These are phyloP conservation scores for Noctua fimbriata DNA, from an alignment of 2,888 invertebrate species.

Conservation along the genomic window DNA sequence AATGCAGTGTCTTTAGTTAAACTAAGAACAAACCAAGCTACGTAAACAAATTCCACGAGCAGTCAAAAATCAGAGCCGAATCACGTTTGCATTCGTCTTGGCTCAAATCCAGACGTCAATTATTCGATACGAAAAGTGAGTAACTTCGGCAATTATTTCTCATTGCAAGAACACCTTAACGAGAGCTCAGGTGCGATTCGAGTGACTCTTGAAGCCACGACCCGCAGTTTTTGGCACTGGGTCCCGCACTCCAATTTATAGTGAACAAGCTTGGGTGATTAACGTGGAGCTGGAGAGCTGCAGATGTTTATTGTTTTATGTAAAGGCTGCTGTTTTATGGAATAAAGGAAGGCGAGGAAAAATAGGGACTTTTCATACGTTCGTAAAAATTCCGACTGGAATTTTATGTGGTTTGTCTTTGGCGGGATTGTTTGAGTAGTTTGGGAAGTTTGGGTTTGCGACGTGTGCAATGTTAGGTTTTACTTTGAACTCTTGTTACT, in stretches of 20 bases:
- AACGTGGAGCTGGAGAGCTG: conserved; percentile 59
- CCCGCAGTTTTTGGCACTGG: conserved; percentile 82
- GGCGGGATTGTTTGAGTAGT: background rate
- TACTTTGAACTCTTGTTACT: background rate
- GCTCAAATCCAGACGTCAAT: conserved; percentile 86
- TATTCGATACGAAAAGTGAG: conserved; percentile 78
- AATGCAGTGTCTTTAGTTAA: background rate
- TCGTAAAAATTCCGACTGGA: background rate
- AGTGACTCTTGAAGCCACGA: conserved; percentile 79
- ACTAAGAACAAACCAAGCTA: conserved; percentile 17
- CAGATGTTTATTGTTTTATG: conserved; percentile 57
- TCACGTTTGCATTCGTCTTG: conserved; percentile 71
- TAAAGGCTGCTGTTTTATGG: conserved; percentile 35
- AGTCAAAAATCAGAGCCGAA: conserved; percentile 54
- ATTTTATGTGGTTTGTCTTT: background rate
- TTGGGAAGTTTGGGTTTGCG: background rate
- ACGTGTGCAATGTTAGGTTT: background rate
- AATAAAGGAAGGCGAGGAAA: conserved; percentile 1
- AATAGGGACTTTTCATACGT: background rate
- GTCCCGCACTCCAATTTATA: conserved; percentile 79
- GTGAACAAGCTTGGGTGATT: conserved; percentile 74
- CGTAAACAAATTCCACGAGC: conserved; percentile 38
- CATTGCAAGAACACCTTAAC: conserved; percentile 85
- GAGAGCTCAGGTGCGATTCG: conserved; percentile 79
- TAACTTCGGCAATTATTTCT: conserved; percentile 87